phyloP scores from a whole-genome alignment of 2,888 invertebrate genomes.

The Allacma fusca region DNA sequence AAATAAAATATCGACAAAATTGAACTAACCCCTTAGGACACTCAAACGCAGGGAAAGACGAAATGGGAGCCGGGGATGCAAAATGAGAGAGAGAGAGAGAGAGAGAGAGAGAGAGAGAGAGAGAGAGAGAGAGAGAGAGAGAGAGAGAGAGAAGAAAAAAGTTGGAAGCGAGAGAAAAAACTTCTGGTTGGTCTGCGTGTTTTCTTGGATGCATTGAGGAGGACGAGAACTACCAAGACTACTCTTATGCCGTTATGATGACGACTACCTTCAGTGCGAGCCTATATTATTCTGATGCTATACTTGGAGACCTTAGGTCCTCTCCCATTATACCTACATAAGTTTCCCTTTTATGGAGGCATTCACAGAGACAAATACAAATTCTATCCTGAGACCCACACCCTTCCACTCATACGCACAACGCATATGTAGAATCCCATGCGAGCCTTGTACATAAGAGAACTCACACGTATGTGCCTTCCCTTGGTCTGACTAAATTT shows the following conservation, averaged over 20 bases:
- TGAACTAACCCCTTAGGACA: constrained; percentile 47
- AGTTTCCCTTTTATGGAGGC: background rate
- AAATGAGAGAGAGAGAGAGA: constrained; percentile 39
- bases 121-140: constrained; percentile 36
- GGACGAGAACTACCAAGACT: constrained; percentile 34
- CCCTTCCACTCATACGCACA: background rate
- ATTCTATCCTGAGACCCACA: constrained; percentile 22
- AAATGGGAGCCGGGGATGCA: constrained; percentile 33
- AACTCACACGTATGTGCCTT: constrained; percentile 11
- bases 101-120: constrained; percentile 26
- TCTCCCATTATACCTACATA: constrained; percentile 15
- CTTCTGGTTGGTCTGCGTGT: constrained; percentile 41
- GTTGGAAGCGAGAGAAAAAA: constrained; percentile 39
- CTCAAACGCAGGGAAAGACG: constrained; percentile 32
- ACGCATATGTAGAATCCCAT: background rate
- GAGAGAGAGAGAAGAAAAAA: constrained; percentile 29
- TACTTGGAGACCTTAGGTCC: background rate
- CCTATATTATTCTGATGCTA: constrained; percentile 22
- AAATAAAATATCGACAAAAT: constrained; percentile 49
- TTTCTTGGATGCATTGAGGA: constrained; percentile 47
- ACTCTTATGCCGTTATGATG: constrained; percentile 42
- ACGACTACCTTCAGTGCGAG: constrained; percentile 29
- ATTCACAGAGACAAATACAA: constrained; percentile 38
- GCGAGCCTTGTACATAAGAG: background rate
- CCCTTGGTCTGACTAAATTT: constrained; percentile 2